Evolutionary conservation across 2,797 vertebrate genomes (phyloP), one percentile per base, ranked within the genome.

Genomic region (Chromobotia macracanthus): DNA sequence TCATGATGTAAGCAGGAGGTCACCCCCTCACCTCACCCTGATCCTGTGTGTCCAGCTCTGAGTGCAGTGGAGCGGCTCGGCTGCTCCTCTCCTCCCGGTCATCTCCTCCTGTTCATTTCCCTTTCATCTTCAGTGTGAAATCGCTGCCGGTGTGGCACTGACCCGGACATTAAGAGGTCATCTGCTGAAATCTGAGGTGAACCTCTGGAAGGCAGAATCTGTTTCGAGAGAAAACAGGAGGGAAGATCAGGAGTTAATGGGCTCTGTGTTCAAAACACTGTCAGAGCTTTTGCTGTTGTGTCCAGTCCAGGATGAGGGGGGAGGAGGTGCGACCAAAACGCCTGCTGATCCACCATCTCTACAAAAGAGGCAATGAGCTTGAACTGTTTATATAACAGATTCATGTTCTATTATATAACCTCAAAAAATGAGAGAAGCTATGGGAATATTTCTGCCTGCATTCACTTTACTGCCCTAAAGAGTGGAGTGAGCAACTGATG

Each of bases 61-160:
- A 79, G 66, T 58, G 91, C 89, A 90, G 87, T 83, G 90, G 85
- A 90, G 92, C 89, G 89, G 86, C 61, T 88, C 87, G 86, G 85
- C 80, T 83, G 88, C 86, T 50, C 73, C 87, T 82, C 84, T 89
- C 81, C 76, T 28, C 28, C 28, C 28, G 28, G n/a, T 28, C 28
- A 28, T 4, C 28, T 28, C 28, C 4, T n/a, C n/a, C n/a, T n/a
- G n/a, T n/a, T n/a, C n/a, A n/a, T n/a, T 93, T 94, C 94, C 93
- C 93, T 93, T 94, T 94, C 93, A 94, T 94, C 92, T 93, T 90
- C 88, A 90, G 93, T 93, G 92, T 94, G 93, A 94, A 94, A 94
- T 94, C 87, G 91, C 82, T 91, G 92, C 89, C 90, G 90, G 92
- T 93, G 92, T 87, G 87, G 89, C 70, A 58, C 89, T 94, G 92